Evolutionary conservation across 2,888 invertebrate species (phyloP).

Genomic region (Drosophila kambysellisi): DNA sequence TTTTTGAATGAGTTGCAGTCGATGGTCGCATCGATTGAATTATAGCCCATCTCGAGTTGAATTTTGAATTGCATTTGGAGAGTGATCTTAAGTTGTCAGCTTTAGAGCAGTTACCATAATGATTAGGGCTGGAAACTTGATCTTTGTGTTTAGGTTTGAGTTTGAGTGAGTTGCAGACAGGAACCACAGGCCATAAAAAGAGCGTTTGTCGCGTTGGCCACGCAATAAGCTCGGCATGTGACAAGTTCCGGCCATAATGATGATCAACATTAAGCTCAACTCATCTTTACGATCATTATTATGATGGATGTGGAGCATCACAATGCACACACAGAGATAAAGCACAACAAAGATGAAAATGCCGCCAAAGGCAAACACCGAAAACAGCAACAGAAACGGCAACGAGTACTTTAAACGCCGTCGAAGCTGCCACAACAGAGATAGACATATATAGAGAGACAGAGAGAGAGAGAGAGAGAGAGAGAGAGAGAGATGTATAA

Average conservation of each 20-base stretch:
- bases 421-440: conserved; percentile 64
- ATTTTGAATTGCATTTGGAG: background rate
- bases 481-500: conserved; percentile 67
- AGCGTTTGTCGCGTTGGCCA: conserved; percentile 22
- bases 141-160: conserved; percentile 5
- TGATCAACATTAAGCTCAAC: conserved; percentile 49
- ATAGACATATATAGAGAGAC: conserved; percentile 44
- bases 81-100: background rate
- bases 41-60: background rate
- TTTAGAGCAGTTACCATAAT: too few relatives aligned
- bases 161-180: conserved; percentile 44
- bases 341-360: conserved; percentile 68
- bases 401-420: conserved; percentile 48
- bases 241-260: conserved; percentile 75
- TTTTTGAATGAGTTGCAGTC: background rate
- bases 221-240: conserved; percentile 66
- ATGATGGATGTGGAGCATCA: conserved; percentile 69
- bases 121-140: background rate
- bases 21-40: background rate
- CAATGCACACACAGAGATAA: conserved; percentile 51
- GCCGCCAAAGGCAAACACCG: conserved; percentile 67
- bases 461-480: conserved; percentile 62
- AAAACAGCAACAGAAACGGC: conserved; percentile 15
- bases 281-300: conserved; percentile 58
- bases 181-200: conserved; percentile 65